Conservation (phyloP, 2,888 invertebrate species). For the Mythimna lalbum region DNA sequence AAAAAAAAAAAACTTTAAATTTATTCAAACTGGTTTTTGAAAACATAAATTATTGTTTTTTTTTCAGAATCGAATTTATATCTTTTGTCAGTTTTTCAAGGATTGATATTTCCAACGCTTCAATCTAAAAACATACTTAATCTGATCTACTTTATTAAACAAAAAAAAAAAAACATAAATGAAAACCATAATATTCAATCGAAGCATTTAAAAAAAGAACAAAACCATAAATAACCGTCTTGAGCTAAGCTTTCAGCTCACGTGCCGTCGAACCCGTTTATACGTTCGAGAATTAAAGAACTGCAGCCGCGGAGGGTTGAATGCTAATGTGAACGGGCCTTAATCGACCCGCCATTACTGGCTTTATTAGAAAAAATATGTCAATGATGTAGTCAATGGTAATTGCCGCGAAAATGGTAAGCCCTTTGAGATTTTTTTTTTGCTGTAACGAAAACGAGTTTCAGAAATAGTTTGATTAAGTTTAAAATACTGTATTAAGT, state of each 20-base stretch:
- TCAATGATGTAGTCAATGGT: slow-evolving; percentile 15
- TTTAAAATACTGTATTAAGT: no score
- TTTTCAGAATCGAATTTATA: background rate
- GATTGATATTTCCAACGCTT: background rate
- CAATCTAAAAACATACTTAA: background rate
- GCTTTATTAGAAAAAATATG: slow-evolving; percentile 49
- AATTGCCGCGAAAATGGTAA: background rate
- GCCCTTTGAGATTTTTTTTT: background rate
- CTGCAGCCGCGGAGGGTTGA: slow-evolving; percentile 66
- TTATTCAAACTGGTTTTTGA: background rate
- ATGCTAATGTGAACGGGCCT: slow-evolving; percentile 66
- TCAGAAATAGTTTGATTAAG: background rate
- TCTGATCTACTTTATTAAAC: no score
- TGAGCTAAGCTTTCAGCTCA: slow-evolving; percentile 58
- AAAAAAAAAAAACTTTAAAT: no score
- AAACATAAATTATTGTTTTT: no score
- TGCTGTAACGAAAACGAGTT: no score
- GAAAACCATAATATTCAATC: background rate
- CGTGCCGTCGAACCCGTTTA: slow-evolving; percentile 67
- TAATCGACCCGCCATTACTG: slow-evolving; percentile 54
- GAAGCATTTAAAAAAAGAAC: background rate
- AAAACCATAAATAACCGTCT: slow-evolving; percentile 33
- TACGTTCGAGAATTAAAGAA: slow-evolving; percentile 72
- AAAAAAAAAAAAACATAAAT: background rate
- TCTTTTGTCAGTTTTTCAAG: background rate